Evolutionary conservation across 2,888 invertebrate genomes (phyloP), one percentile per base, ranked within the genome.

Genomic region (Prenolepis imparis): DNA sequence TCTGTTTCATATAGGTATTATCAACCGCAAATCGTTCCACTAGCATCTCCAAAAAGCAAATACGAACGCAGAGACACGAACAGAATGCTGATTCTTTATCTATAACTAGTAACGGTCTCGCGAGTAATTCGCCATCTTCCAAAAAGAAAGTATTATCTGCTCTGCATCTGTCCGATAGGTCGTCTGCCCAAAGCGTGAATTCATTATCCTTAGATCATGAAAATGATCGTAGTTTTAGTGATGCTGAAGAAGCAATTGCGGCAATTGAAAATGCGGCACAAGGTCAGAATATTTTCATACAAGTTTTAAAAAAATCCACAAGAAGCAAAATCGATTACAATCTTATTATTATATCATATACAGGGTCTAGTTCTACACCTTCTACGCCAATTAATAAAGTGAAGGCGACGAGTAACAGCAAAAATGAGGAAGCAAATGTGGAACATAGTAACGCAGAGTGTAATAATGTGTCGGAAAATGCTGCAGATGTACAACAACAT

Each of bases 201-300:
- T 89, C 91, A 21, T 90, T 92, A 83, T 91, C 92, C 32, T 87
- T 93, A 85, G 93, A 94, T 89, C 91, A 94, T 91, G 94, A 94
- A 88, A 94, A 93, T 88, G 94, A 93, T 87, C 92, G 92, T 57
- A 94, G 92, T 78, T 93, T 92, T 82, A 94, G 94, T 83, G 94
- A 94, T 92, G 94, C 94, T 78, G 94, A 94, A 84, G 94, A 94
- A 92, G 93, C 94, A 82, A 93, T 94, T 85, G 90, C 92, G 84
- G 92, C 92, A 86, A 92, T 92, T 83, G 94, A 93, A 90, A 93
- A 92, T 88, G 92, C 93, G 87, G 86, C 92, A 87, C 91, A 94
- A 91, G 94, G 94, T 94, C 89, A 75, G 59, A 18, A 48, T 6
- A 48, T 11, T 72, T 41, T 59, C 24, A n/a, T 28, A 39, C 0